Base-by-base conservation (phyloP, 2,797 vertebrate species). In the Miichthys miiuy region DNA sequence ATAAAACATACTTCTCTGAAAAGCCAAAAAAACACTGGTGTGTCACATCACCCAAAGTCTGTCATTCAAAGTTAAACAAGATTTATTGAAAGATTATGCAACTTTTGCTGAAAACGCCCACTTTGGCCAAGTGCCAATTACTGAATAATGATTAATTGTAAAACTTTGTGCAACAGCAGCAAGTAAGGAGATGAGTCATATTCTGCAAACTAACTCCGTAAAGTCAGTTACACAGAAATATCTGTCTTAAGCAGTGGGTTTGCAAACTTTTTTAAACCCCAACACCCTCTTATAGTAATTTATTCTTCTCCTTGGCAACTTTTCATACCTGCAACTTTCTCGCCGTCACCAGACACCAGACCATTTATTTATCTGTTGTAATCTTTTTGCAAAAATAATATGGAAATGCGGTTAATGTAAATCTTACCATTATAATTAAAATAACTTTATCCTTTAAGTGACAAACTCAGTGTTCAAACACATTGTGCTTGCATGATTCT, bases 191-290 rank as follows among this genome's bases (percentile, higher is more conserved):
- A 30, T 48, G 20, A 72, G 47, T 78, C 72, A 68, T 20, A 6
- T 1, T 44, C 46, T 52, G 14, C 21, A 72, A 56, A 63, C 17
- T 11, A 42, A 34, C 50, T 21, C 8, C 0, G 10, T 47, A 25
- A 64, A 52, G 57, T 62, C 50, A 62, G 25, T 41, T 44, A 21
- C 41, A 47, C n/a, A 64, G 25, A n/a, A 65, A 60, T n/a, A 51
- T 17, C 46, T 30, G 20, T 27, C 5, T 47, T 6, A 46, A 69
- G 50, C 21, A 38, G 44, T n/a, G 25, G 8, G 44, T 57, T 73
- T 27, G 7, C 30, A 63, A 73, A 61, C 16, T 2, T 67, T 57
- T 79, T 64, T 17, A 48, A 38, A 47, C 16, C 27, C 21, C 7
- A 30, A 42, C 44, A 34, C 7, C 12, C 11, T 17, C 46, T 69